Evolutionary conservation across 2,888 invertebrate species (phyloP).

Genomic region (Nephrotoma flavescens): DNA sequence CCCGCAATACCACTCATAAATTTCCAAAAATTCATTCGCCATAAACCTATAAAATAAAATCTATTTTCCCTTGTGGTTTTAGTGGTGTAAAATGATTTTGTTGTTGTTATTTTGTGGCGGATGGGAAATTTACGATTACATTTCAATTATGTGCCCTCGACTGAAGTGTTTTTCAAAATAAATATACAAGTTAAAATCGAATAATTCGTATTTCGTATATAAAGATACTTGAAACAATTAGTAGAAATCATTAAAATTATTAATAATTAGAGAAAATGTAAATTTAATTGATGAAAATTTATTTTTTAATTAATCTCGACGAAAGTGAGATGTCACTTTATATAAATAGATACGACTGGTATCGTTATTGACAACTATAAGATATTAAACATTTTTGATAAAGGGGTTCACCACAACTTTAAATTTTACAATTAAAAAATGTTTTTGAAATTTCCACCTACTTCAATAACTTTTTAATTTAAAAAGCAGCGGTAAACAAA

Average conservation of each 20-base stretch:
- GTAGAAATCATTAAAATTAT: neutral
- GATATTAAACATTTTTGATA: neutral
- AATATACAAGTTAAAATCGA: neutral
- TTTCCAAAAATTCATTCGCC: neutral
- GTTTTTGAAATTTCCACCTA: neutral
- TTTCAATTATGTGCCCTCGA: neutral
- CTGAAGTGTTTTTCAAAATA: neutral
- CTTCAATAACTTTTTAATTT: neutral
- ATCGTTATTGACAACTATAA: neutral
- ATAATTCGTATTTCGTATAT: neutral
- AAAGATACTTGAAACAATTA: neutral
- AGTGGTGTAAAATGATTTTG: neutral
- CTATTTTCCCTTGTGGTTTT: neutral
- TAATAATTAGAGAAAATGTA: neutral
- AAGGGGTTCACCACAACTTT: neutral
- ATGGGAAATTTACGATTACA: neutral
- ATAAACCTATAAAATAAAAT: neutral
- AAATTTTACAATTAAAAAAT: neutral
- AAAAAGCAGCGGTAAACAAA: neutral
- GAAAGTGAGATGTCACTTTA: too few species aligned
- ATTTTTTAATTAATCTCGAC: neutral
- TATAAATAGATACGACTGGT: too few species aligned
- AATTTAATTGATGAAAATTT: neutral
- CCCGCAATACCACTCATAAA: neutral
- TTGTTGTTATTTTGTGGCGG: neutral